Conservation (phyloP, 2,888 invertebrate genomes). For the Polyommatus icarus region DNA sequence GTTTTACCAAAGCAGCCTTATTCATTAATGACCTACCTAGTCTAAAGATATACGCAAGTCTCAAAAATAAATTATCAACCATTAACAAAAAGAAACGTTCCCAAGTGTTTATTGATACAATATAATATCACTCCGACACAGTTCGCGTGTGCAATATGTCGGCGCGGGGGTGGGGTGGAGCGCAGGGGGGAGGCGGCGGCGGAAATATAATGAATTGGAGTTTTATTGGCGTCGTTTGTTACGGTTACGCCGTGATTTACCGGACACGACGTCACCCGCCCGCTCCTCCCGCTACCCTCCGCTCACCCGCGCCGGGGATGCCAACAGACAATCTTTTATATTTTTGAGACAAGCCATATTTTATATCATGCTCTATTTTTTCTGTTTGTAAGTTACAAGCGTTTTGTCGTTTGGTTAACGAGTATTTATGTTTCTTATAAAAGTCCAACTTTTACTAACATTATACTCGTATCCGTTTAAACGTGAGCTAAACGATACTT, state of each 20-base stretch:
- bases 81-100: not conserved
- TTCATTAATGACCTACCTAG: not conserved
- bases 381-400: not conserved
- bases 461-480: not conserved
- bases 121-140: not conserved
- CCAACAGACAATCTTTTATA: not conserved
- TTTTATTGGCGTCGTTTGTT: constrained; percentile 28
- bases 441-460: not conserved
- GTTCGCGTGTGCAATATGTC: not conserved
- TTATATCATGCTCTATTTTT: not conserved
- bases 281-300: not conserved
- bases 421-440: not conserved
- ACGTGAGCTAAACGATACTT: not conserved
- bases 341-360: not conserved
- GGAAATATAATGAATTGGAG: constrained; percentile 25
- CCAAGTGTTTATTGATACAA: constrained; percentile 2
- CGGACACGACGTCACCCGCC: constrained; percentile 5
- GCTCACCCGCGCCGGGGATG: not conserved
- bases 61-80: not conserved
- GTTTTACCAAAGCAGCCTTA: too few species aligned
- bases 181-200: not conserved
- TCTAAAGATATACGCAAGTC: not conserved
- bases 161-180: not conserved
- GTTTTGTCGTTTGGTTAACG: not conserved
- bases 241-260: constrained; percentile 19